Evolutionary conservation across 2,797 vertebrate genomes (phyloP).

Genomic region (Phataginus tricuspis): DNA sequence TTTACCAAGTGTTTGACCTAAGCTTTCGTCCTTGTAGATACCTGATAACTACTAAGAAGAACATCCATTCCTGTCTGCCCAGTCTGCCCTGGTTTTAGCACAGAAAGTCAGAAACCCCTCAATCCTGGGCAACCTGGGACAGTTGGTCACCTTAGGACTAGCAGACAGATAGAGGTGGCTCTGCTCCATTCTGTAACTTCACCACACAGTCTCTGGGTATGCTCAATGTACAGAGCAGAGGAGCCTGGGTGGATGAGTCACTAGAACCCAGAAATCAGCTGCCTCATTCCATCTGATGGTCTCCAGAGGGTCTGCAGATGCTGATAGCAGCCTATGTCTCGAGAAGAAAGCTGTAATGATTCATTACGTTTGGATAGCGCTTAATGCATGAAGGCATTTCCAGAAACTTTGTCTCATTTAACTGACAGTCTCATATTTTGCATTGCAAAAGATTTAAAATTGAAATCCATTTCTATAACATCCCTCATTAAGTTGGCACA

Average conservation of each 20-base stretch:
- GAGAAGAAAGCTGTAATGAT: not conserved
- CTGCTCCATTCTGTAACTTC: not conserved
- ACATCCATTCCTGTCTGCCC: not conserved
- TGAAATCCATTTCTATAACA: not conserved
- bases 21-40: not conserved
- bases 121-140: not conserved
- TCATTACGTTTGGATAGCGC: not conserved
- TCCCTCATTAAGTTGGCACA: not conserved
- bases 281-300: not conserved
- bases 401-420: not conserved
- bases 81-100: not conserved
- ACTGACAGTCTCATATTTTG: not conserved
- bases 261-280: not conserved
- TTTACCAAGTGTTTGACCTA: not conserved
- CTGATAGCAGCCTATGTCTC: not conserved
- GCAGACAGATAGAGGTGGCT: not conserved
- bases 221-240: not conserved
- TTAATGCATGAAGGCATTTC: not conserved
- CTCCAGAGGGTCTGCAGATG: not conserved
- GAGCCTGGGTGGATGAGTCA: too few relatives aligned
- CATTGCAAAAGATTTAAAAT: not conserved
- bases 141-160: not conserved
- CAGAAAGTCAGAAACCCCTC: not conserved
- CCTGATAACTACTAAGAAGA: not conserved
- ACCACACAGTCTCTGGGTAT: not conserved